A percentile compares a stretch with the other conserved stretches of the same genome.
Evolutionary conservation across 2,888 invertebrate genomes (phyloP).

Genomic region (Agriopis leucophaearia): DNA sequence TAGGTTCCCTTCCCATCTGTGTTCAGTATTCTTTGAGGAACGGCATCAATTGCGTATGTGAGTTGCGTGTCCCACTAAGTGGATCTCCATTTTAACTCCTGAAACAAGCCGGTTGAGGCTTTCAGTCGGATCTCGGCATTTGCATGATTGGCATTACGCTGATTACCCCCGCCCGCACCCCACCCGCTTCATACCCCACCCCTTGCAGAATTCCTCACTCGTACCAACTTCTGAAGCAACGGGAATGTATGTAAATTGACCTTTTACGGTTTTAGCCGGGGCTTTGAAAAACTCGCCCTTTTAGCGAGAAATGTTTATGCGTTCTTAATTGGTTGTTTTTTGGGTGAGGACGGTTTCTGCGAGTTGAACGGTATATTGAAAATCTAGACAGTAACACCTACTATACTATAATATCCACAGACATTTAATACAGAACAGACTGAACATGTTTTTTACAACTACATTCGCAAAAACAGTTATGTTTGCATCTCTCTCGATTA

Average conservation of each 20-base stretch:
- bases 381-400: neutral
- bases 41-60: conserved; percentile 83
- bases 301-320: conserved; percentile 29
- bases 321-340: conserved; percentile 49
- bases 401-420: too few relatives aligned
- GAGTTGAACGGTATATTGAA: conserved; percentile 3
- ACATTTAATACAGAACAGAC: too few relatives aligned
- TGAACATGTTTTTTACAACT: too few relatives aligned
- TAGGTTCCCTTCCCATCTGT: conserved; percentile 14
- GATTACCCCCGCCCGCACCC: conserved; percentile 69
- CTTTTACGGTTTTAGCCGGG: conserved; percentile 59
- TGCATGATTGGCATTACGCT: conserved; percentile 86
- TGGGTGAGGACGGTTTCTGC: neutral
- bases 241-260: conserved; percentile 80
- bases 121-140: conserved; percentile 85
- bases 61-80: conserved; percentile 83
- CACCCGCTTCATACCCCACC: conserved; percentile 50
- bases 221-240: conserved; percentile 65
- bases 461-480: too few relatives aligned
- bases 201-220: conserved; percentile 52
- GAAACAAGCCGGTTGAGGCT: conserved; percentile 86
- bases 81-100: conserved; percentile 87
- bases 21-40: conserved; percentile 58
- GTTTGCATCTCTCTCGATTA: too few relatives aligned
- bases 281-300: conserved; percentile 36